phyloP scores from a whole-genome alignment of 2,888 invertebrate species.

The Stegophylla sp. region DNA sequence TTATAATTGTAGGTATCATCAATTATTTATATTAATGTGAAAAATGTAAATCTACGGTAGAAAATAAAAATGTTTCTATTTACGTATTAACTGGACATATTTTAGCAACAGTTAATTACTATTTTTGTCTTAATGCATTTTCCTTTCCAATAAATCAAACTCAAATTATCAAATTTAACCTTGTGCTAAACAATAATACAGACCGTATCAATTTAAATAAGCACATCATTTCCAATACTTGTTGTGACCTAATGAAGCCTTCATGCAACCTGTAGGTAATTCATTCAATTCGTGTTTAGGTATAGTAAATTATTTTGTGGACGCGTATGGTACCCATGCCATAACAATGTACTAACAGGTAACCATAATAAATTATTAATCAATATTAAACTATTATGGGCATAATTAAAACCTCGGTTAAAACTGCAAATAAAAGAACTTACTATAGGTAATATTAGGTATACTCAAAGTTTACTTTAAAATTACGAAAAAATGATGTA shows the following conservation, averaged over 20 bases:
- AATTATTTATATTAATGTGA: no score
- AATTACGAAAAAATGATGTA: no score
- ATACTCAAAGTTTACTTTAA: not conserved
- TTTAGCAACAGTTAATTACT: not conserved
- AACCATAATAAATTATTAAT: constrained; percentile 14
- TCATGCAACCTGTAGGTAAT: constrained; percentile 8
- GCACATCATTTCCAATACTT: constrained; percentile 35
- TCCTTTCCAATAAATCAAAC: not conserved
- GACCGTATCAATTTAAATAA: constrained; percentile 38
- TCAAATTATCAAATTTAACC: constrained; percentile 40
- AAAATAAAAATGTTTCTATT: no score
- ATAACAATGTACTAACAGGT: constrained; percentile 2
- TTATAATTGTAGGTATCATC: no score
- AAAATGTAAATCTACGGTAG: no score
- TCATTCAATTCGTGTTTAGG: constrained; percentile 24
- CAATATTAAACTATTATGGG: not conserved
- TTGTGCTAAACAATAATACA: constrained; percentile 8
- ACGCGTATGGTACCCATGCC: not conserved
- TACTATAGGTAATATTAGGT: not conserved
- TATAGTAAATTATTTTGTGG: constrained; percentile 1
- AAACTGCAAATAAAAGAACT: not conserved
- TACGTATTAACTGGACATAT: no score
- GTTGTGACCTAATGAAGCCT: constrained; percentile 30
- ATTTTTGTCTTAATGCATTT: constrained; percentile 5
- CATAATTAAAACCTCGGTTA: constrained; percentile 1